phyloP scores from a whole-genome alignment of 2,888 invertebrate species.

The Ephialtes manifestator region DNA sequence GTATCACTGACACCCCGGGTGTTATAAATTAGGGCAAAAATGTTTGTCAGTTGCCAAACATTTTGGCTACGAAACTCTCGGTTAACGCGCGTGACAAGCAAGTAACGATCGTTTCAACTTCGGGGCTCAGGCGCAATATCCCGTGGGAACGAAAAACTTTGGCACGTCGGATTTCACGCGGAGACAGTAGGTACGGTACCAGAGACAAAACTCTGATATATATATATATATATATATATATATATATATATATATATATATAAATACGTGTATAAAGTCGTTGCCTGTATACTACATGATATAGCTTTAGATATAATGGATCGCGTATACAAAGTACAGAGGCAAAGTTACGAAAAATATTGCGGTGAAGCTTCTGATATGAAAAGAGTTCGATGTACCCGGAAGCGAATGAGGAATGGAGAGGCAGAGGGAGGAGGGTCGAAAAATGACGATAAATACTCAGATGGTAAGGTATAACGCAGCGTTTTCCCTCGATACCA shows the following conservation, averaged over 20 bases:
- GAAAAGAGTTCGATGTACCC: slow-evolving; percentile 36
- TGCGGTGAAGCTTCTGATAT: slow-evolving; percentile 8
- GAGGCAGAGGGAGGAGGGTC: background rate
- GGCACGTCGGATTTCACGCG: slow-evolving; percentile 5
- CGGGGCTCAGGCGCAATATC: slow-evolving; percentile 1
- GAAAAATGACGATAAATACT: slow-evolving; percentile 63
- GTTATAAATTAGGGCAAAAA: slow-evolving; percentile 2
- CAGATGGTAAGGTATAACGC: slow-evolving; percentile 41
- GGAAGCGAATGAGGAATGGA: slow-evolving; percentile 27
- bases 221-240: too few relatives aligned
- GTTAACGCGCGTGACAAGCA: slow-evolving; percentile 26
- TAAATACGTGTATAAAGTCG: slow-evolving; percentile 14
- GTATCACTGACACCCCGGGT: background rate
- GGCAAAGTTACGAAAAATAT: slow-evolving; percentile 42
- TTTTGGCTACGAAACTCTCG: background rate
- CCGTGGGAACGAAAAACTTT: slow-evolving; percentile 41
- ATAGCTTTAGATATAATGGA: background rate
- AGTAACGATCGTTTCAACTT: slow-evolving; percentile 34
- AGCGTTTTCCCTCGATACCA: slow-evolving; percentile 56
- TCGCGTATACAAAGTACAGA: slow-evolving; percentile 3
- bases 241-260: background rate
- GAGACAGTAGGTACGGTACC: slow-evolving; percentile 3
- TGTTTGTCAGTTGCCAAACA: background rate
- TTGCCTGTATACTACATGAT: background rate
- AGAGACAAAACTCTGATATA: slow-evolving; percentile 35